Percentiles rank a stretch among this genome's conserved stretches.
Conservation (phyloP, 2,113 vertebrate species). For the Tichodroma muraria region DNA sequence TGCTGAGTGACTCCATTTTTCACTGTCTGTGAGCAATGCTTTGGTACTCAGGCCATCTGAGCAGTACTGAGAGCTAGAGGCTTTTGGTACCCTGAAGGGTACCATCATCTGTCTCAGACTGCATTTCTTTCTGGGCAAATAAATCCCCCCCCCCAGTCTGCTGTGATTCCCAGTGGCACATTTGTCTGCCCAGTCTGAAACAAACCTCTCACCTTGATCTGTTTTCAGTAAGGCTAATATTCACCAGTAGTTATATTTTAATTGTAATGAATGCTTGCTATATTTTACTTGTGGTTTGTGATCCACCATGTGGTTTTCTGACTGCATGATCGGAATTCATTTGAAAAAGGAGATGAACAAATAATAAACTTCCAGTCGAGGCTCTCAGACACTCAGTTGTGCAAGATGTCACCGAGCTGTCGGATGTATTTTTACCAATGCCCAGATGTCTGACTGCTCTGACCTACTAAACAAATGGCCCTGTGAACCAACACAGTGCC, state of each 20-base stretch:
- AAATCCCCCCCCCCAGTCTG: neutral
- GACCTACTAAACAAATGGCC: conserved; percentile 22
- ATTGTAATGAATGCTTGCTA: neutral
- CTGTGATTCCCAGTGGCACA: neutral
- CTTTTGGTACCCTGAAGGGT: neutral
- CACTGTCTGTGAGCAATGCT: neutral
- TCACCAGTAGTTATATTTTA: neutral
- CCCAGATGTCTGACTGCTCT: conserved; percentile 18
- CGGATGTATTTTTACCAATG: neutral
- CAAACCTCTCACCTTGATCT: neutral
- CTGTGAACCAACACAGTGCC: neutral
- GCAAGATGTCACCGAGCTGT: neutral
- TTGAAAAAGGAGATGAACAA: neutral
- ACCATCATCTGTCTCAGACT: neutral
- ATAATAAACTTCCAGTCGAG: neutral
- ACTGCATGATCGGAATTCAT: neutral
- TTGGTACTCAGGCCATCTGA: neutral
- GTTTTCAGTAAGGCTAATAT: neutral
- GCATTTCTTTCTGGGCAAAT: neutral
- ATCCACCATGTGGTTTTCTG: neutral
- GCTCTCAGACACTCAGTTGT: neutral
- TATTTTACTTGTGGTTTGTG: neutral
- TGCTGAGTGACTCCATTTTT: neutral
- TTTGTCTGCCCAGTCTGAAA: neutral
- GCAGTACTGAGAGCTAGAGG: neutral